Base-by-base conservation (phyloP, 2,888 invertebrate species). In the Clivina fossor region DNA sequence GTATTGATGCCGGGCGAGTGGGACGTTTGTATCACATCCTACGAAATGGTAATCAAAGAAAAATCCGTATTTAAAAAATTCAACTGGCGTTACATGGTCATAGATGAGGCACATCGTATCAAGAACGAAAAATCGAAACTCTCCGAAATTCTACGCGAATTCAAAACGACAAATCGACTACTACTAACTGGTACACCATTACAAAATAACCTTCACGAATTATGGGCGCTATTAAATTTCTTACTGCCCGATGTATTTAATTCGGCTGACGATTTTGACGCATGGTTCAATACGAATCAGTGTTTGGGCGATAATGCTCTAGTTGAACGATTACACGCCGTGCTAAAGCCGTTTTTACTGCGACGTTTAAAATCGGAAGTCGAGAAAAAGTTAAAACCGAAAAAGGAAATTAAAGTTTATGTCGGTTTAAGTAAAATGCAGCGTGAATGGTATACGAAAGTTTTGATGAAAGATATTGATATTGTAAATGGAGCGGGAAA, bases 51-150 rank as follows among this genome's bases (percentile, higher is more conserved):
- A 46, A 93, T 99, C 59, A 85, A 92, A 64, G 97, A 98, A 72
- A 93, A 93, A 74, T 87, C 93, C 1, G 93, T 94, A 1, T 93
- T 99, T 69, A 97, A 97, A 72, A 98, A 98, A 72, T 96, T 98
- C 71, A 94, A 91, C 65, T 99, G 98, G 98, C 83, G 95, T 4
- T 99, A 99, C 73, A 88, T 99, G 86, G 93, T 98, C n/a, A 99
- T 99, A 64, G 99, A 99, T 71, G 99, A 99, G 74, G 99, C 99
- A 15, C 99, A 99, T 76, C 84, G 99, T 57, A 98, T 99, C 64
- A 99, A 99, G 75, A 99, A 99, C 75, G 99, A 99, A 73, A 98
- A 99, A 74, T 97, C 96, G 0, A 99, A 98, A 76, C 78, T 99
- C 0, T 97, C 97, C 0, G 97, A 98, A 76, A 89, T 97, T 69